Percentiles rank a stretch among this genome's conserved stretches.
These are phyloP conservation scores for Drosophila affinis DNA, from an alignment of 2,888 invertebrate genomes.

Conservation along the genomic window DNA sequence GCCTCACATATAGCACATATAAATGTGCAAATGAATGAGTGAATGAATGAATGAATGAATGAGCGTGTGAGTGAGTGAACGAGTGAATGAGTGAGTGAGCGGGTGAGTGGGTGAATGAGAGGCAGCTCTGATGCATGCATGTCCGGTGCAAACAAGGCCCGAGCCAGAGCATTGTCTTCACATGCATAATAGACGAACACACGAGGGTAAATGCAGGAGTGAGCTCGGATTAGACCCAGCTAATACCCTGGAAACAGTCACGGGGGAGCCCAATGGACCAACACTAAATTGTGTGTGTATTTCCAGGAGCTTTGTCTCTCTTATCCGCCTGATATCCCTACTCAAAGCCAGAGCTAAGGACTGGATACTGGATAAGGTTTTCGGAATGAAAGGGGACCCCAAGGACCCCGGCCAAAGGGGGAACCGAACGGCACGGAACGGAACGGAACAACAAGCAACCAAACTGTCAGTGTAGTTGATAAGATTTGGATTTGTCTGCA, in stretches of 20 bases:
- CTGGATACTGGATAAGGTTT: slow-evolving; percentile 23
- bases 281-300: not conserved
- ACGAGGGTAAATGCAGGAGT: not conserved
- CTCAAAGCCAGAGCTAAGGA: not conserved
- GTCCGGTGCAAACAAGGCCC: slow-evolving; percentile 70
- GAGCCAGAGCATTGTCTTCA: slow-evolving; percentile 62
- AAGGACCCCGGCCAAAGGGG: slow-evolving; percentile 19
- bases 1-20: slow-evolving; percentile 46
- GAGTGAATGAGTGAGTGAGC: slow-evolving; percentile 18
- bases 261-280: not conserved
- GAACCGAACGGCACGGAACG: no score
- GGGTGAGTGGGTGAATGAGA: slow-evolving; percentile 17
- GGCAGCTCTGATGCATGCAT: slow-evolving; percentile 66
- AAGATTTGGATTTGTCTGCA: slow-evolving; percentile 73
- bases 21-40: slow-evolving; percentile 68
- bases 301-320: slow-evolving; percentile 1
- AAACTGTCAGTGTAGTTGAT: slow-evolving; percentile 63
- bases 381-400: slow-evolving; percentile 48
- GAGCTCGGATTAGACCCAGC: slow-evolving; percentile 20
- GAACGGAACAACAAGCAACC: slow-evolving; percentile 19
- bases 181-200: slow-evolving; percentile 42
- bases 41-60: slow-evolving; percentile 46
- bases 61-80: slow-evolving; percentile 29
- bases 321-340: slow-evolving; percentile 29
- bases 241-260: slow-evolving; percentile 26